Base-by-base conservation (phyloP, 2,888 invertebrate species). In the Idaea biselata region DNA sequence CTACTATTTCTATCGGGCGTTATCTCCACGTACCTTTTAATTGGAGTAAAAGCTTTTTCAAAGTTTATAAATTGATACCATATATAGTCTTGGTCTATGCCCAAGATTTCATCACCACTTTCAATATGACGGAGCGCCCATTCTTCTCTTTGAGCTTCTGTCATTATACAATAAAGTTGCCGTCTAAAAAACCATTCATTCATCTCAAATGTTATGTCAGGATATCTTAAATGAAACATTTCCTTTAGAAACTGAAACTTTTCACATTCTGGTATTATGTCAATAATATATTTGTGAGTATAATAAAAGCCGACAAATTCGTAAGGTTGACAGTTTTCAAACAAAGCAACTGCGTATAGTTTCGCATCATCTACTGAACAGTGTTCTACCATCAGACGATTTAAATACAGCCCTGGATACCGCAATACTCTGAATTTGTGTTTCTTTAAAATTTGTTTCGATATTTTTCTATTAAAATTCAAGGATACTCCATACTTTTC, bases 51-150 rank as follows among this genome's bases (percentile, higher is more conserved):
- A 54, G 87, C 78, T 57, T 72, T 76, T 18, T 78, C 73, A 62
- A 80, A 88, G n/a, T 64, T 77, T 0, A 87, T 71, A 73, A 80
- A 87, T 65, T 78, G 69, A 61, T 83, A 88, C 84, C 83, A 88
- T 5, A 68, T 58, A 63, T 76, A 87, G 67, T 82, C 78, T 44
- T 72, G 68, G n/a, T 78, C 79, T 18, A 55, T 65, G 1, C 82
- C 82, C 14, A 81, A 63, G 32, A 81, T 60, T 60, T 84, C 85
- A 33, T 71, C 67, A 44, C 73, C 72, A 61, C 71, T 76, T 53
- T 78, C 73, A 60, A 87, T 67, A 44, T 87, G 79, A 18, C 68
- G 64, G 18, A 84, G 65, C n/a, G 86, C 85, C 87, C 87, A 87
- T 56, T 61, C 55, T 72, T 87, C 82, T 66, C 64, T 76, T 60